Evolutionary conservation across 2,797 vertebrate genomes (phyloP).

Genomic region (Lepidocolaptes lacrymiger): DNA sequence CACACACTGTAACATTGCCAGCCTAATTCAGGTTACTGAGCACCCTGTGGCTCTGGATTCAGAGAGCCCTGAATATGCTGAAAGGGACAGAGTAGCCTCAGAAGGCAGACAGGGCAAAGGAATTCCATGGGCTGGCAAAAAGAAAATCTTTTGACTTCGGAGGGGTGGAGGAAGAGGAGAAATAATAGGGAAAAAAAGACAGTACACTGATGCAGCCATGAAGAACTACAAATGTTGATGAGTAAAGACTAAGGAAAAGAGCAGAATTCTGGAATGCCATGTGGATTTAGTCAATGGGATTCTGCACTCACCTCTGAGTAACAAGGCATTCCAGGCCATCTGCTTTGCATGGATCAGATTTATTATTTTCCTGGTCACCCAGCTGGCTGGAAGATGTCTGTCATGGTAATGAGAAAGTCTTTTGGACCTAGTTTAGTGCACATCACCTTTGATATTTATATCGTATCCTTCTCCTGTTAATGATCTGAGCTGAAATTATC

Average conservation of each 20-base stretch:
- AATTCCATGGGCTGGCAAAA: not conserved
- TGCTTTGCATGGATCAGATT: constrained; percentile 56
- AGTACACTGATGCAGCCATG: not conserved
- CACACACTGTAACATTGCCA: not conserved
- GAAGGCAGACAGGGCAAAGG: not conserved
- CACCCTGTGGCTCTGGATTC: not conserved
- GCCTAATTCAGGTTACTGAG: not conserved
- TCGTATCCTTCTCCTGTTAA: not conserved
- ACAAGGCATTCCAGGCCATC: constrained; percentile 57
- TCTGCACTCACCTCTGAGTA: constrained; percentile 44
- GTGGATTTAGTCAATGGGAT: constrained; percentile 74
- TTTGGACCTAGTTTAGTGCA: not conserved
- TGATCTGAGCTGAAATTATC: not conserved
- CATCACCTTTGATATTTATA: not conserved
- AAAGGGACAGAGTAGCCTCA: not conserved
- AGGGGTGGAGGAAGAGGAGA: not conserved
- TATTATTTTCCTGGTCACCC: constrained; percentile 60
- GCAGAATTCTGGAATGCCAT: constrained; percentile 53
- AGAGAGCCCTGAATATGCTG: not conserved
- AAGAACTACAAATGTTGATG: not conserved
- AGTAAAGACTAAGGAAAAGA: constrained; percentile 3
- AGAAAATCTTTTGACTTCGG: not conserved
- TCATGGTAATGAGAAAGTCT: not conserved
- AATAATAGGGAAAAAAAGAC: not conserved
- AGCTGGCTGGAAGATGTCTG: constrained; percentile 32